These are phyloP conservation scores for Lordiphosa stackelbergi DNA, from an alignment of 1,140 invertebrate genomes.

Conservation along the genomic window DNA sequence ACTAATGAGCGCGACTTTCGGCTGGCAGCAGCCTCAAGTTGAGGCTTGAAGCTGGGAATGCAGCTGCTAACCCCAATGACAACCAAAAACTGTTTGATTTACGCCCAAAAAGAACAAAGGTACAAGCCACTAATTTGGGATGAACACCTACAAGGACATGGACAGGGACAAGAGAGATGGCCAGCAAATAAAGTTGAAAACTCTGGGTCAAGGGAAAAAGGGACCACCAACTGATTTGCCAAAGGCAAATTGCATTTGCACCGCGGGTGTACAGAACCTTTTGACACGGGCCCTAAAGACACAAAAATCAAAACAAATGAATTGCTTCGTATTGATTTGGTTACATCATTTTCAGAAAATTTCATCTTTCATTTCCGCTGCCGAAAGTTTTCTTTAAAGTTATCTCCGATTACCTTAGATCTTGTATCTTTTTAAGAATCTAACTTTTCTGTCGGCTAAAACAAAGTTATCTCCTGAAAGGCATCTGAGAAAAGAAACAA, in stretches of 20 bases:
- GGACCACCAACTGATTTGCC: slow-evolving; percentile 60
- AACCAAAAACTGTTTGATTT: slow-evolving; percentile 58
- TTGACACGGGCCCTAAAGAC: slow-evolving; percentile 30
- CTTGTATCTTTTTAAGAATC: slow-evolving; percentile 33
- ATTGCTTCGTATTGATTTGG: slow-evolving; percentile 21
- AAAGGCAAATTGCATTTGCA: slow-evolving; percentile 63
- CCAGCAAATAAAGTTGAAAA: slow-evolving; percentile 22
- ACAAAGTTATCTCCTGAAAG: slow-evolving; percentile 50
- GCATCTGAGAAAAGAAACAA: slow-evolving; percentile 33
- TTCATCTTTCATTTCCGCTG: slow-evolving; percentile 33
- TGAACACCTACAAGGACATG: slow-evolving; percentile 68
- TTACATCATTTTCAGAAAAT: slow-evolving; percentile 20
- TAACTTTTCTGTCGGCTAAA: slow-evolving; percentile 41
- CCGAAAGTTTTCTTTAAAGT: slow-evolving; percentile 6
- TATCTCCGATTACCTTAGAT: slow-evolving; percentile 33
- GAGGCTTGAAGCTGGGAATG: slow-evolving; percentile 7
- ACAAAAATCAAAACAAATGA: slow-evolving; percentile 15
- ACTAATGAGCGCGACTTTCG: slow-evolving; percentile 63
- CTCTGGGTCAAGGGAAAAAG: slow-evolving; percentile 19
- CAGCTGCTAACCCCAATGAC: slow-evolving; percentile 54
- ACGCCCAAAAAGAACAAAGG: slow-evolving; percentile 18
- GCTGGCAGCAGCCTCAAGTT: slow-evolving; percentile 4
- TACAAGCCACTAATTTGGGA: slow-evolving; percentile 67
- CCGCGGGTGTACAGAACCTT: slow-evolving; percentile 41
- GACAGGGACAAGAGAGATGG: slow-evolving; percentile 3